Percentiles rank a stretch among this genome's conserved stretches.
phyloP scores from a whole-genome alignment of 2,113 vertebrate species.

The rat (Rattus norvegicus) region DNA sequence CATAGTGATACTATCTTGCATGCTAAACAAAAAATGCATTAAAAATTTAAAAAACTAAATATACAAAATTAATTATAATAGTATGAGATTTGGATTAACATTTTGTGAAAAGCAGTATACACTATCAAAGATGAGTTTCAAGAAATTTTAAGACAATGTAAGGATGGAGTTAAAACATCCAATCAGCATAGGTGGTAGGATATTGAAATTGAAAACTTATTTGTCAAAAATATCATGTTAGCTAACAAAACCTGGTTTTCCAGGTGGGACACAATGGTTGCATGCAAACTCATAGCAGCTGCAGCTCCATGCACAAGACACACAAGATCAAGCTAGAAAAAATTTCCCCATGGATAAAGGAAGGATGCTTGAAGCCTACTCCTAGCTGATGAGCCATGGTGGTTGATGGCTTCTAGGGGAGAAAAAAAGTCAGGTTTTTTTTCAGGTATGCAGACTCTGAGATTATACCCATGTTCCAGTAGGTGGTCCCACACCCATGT shows the following conservation, averaged over 20 bases:
- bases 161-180: background rate
- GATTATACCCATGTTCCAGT: background rate
- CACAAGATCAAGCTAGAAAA: background rate
- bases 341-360: background rate
- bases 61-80: constrained; percentile 2
- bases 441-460: background rate
- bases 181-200: background rate
- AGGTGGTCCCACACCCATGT: background rate
- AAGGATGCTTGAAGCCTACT: background rate
- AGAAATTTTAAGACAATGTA: background rate
- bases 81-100: background rate
- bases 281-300: background rate
- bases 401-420: background rate
- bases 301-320: background rate
- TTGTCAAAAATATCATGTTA: background rate
- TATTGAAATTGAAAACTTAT: background rate
- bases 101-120: background rate
- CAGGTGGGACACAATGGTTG: background rate
- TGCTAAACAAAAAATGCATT: background rate
- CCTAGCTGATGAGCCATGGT: background rate
- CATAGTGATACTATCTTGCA: background rate
- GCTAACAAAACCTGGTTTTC: background rate
- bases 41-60: background rate
- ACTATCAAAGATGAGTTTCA: background rate
- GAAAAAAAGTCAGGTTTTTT: background rate